Percentiles rank a stretch among this genome's conserved stretches.
Evolutionary conservation across 1,140 invertebrate species (phyloP).

Genomic region (Drosophila mojavensis): DNA sequence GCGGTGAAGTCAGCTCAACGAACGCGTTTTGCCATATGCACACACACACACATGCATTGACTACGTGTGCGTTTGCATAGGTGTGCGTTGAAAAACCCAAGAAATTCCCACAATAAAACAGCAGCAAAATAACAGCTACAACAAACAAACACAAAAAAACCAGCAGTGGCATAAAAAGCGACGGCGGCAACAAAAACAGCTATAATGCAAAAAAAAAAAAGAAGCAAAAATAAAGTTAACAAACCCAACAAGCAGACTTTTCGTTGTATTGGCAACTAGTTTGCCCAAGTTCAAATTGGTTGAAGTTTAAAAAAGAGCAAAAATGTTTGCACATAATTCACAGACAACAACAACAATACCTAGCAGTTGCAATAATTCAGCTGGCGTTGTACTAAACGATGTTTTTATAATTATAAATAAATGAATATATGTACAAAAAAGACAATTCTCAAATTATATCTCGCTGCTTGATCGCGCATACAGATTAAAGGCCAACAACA

Average conservation of each 20-base stretch:
- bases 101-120: constrained; percentile 84
- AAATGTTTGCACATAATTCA: constrained; percentile 58
- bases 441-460: constrained; percentile 18
- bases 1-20: constrained; percentile 26
- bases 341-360: constrained; percentile 11
- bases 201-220: constrained; percentile 11
- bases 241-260: constrained; percentile 71
- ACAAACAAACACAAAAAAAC: constrained; percentile 42
- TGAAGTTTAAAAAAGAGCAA: constrained; percentile 42
- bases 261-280: constrained; percentile 60
- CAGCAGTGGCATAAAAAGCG: constrained; percentile 60
- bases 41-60: constrained; percentile 43
- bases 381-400: constrained; percentile 26
- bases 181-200: constrained; percentile 21
- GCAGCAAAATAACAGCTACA: constrained; percentile 72
- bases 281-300: constrained; percentile 80
- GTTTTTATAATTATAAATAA: constrained; percentile 13
- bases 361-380: constrained; percentile 58
- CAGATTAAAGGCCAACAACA: constrained; percentile 24
- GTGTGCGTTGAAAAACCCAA: constrained; percentile 84
- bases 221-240: constrained; percentile 55
- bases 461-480: constrained; percentile 26
- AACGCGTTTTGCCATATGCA: constrained; percentile 73
- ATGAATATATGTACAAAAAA: constrained; percentile 9
- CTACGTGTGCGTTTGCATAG: constrained; percentile 32